A percentile compares a stretch with the other conserved stretches of the same genome.
These are phyloP conservation scores for Saguinus imperator DNA, from an alignment of 2,113 vertebrate species.

Conservation along the genomic window DNA sequence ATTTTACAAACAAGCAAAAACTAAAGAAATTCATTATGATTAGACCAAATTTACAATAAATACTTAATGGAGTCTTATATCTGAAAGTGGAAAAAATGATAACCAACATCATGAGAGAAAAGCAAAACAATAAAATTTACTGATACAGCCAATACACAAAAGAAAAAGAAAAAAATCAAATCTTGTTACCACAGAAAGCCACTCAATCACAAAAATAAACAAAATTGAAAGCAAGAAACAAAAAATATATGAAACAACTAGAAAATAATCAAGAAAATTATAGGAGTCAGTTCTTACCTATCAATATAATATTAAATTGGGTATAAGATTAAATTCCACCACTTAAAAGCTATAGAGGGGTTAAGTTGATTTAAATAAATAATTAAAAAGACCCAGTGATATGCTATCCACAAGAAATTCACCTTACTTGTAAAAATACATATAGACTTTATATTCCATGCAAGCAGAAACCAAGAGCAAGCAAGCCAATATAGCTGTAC, in stretches of 20 bases:
- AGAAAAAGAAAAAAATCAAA: neutral
- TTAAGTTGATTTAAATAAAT: neutral
- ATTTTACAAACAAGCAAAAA: neutral
- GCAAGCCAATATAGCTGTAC: neutral
- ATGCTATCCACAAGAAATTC: neutral
- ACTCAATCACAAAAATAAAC: neutral
- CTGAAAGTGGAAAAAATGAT: neutral
- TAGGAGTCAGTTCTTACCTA: neutral
- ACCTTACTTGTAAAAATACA: neutral
- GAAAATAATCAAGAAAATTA: neutral
- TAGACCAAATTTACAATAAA: neutral
- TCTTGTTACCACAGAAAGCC: neutral
- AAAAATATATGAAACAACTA: neutral
- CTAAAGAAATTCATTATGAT: neutral
- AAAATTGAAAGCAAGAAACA: neutral
- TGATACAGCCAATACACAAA: neutral
- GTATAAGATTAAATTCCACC: neutral
- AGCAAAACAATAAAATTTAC: neutral
- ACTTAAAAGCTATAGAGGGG: neutral
- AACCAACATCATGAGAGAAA: neutral
- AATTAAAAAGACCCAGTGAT: neutral
- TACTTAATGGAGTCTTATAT: neutral
- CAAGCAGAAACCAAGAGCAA: neutral
- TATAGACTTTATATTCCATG: neutral
- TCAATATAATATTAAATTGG: neutral